A percentile compares a stretch with the other conserved stretches of the same genome.
Evolutionary conservation across 2,113 vertebrate genomes (phyloP).

Genomic region (Delphinus delphis): DNA sequence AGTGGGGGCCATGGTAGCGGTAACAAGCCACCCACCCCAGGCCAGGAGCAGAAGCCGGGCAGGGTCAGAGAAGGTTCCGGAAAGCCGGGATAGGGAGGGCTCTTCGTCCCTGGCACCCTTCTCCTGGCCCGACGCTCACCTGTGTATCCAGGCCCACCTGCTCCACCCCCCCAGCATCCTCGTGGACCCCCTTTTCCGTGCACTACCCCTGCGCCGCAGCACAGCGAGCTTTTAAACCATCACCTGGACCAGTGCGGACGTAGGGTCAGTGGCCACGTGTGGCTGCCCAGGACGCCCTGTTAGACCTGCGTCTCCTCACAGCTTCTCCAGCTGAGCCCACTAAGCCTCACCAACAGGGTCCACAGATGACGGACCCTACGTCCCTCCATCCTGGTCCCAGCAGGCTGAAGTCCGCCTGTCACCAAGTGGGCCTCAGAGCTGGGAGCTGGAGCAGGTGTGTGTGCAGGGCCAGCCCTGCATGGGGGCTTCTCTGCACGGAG

Average conservation of each 20-base stretch:
- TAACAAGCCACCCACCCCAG: rapidly evolving
- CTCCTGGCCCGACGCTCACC: background rate
- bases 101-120: rapidly evolving
- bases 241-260: background rate
- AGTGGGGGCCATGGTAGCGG: rapidly evolving
- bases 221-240: rapidly evolving
- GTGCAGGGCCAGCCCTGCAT: background rate
- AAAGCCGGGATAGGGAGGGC: background rate
- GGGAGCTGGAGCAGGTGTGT: background rate
- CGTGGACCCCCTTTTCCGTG: too few relatives aligned
- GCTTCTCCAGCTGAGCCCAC: too few relatives aligned
- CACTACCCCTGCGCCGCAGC: rapidly evolving
- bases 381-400: background rate
- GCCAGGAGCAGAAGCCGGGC: rapidly evolving
- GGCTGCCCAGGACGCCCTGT: background rate
- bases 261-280: background rate
- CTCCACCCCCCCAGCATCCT: background rate
- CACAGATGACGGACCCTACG: rapidly evolving
- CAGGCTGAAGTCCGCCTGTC: background rate
- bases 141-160: rapidly evolving
- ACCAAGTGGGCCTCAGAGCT: background rate
- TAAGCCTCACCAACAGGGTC: rapidly evolving
- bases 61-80: background rate
- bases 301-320: rapidly evolving
- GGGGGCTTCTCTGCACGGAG: background rate